Percentiles rank a stretch among this genome's conserved stretches.
phyloP scores from a whole-genome alignment of 2,888 invertebrate species.

The Epinotia brunnichana region DNA sequence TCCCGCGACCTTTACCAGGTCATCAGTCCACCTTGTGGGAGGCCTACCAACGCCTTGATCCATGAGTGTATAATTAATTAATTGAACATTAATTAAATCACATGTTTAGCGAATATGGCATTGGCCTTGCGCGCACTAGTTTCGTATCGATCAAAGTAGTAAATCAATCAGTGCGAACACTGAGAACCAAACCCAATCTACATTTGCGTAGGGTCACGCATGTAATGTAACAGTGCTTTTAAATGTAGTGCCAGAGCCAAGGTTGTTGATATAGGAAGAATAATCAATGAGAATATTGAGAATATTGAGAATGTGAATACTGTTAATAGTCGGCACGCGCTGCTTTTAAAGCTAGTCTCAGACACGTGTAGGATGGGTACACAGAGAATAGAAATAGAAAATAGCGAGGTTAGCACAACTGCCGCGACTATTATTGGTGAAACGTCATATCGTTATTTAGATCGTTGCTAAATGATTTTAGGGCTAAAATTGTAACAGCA shows the following conservation, averaged over 20 bases:
- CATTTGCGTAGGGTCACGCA: conserved; percentile 3
- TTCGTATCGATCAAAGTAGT: conserved; percentile 2
- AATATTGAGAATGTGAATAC: conserved; percentile 30
- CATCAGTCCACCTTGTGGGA: no score
- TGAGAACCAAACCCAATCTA: conserved; percentile 1
- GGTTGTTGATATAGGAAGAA: conserved; percentile 34
- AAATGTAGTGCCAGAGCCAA: conserved; percentile 25
- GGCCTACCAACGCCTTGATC: no score
- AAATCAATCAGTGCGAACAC: conserved; percentile 18
- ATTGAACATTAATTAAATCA: no score
- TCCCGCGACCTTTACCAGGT: no score
- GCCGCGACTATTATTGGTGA: no score
- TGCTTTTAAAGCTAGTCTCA: not conserved
- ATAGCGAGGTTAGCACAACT: no score
- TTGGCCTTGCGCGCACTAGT: not conserved
- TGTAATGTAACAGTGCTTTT: conserved; percentile 21
- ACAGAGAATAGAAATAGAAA: no score
- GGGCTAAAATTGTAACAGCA: no score
- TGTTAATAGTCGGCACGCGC: not conserved
- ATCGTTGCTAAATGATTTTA: no score
- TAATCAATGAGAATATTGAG: conserved; percentile 34
- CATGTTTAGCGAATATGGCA: no score
- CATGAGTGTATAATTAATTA: no score
- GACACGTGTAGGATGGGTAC: not conserved
- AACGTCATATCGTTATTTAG: no score